Evolutionary conservation across 2,113 vertebrate genomes (phyloP).

Genomic region (Myotis yumanensis): DNA sequence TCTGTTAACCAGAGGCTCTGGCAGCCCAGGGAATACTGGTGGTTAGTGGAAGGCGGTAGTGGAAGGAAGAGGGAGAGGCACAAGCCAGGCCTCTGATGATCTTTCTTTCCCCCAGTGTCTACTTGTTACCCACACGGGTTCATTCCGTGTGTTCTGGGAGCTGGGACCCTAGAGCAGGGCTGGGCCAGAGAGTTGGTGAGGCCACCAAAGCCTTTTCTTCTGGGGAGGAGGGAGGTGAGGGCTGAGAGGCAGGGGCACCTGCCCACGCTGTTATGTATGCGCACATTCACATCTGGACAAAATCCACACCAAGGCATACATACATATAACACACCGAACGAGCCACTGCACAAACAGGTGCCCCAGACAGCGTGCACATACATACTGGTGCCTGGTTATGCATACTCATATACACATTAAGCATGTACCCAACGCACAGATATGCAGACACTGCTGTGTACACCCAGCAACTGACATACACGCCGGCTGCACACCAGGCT

Average conservation of each 20-base stretch:
- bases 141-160: background rate
- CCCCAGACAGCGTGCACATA: background rate
- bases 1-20: conserved; percentile 39
- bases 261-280: background rate
- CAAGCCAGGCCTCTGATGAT: background rate
- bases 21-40: background rate
- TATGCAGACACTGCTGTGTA: background rate
- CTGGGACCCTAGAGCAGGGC: background rate
- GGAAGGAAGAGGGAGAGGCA: background rate
- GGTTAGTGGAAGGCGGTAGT: background rate
- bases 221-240: background rate
- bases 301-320: background rate
- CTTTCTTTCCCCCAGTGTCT: background rate
- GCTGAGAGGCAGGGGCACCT: background rate
- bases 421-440: background rate
- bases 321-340: background rate
- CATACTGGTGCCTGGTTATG: background rate
- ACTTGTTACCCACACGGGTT: background rate
- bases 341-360: background rate
- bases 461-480: background rate
- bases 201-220: background rate
- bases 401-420: background rate
- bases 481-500: background rate
- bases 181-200: background rate
- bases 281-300: background rate